Conservation (phyloP, 92 coral and sea anemone species). For the Paragorgia papillata region DNA sequence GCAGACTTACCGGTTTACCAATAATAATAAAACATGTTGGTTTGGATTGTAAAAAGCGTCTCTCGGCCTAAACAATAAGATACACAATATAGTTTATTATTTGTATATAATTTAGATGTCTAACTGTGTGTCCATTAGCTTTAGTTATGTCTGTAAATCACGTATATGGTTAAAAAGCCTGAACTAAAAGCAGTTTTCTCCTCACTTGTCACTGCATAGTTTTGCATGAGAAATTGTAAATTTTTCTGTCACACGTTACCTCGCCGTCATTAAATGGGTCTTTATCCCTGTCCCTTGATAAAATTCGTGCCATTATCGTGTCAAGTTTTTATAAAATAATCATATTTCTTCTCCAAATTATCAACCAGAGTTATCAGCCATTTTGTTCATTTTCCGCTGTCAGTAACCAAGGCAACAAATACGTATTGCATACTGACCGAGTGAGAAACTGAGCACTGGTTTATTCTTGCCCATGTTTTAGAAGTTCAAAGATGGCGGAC, state of each 20-base stretch:
- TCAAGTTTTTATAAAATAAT: background rate
- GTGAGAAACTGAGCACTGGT: background rate
- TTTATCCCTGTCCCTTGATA: conserved; percentile 36
- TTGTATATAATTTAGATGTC: no score
- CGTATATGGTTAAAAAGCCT: no score
- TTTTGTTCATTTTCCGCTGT: background rate
- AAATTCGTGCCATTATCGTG: conserved; percentile 18
- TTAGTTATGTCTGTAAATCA: no score
- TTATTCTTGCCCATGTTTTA: conserved; percentile 2
- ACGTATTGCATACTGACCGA: no score
- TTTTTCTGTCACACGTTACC: conserved; percentile 40
- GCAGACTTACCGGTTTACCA: conserved; percentile 95
- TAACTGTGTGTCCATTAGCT: no score
- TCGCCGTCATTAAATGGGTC: conserved; percentile 82
- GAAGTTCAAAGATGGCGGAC: conserved; percentile 61
- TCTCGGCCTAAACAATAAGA: conserved; percentile 80
- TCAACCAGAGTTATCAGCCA: background rate
- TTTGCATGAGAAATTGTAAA: background rate
- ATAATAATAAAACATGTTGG: conserved; percentile 87
- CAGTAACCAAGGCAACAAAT: conserved; percentile 31
- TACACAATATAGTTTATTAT: background rate
- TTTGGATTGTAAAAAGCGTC: conserved; percentile 77
- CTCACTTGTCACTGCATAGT: no score
- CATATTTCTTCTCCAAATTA: conserved; percentile 1
- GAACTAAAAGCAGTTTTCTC: no score